These are phyloP conservation scores for Hafferia zeledoni DNA, from an alignment of 2,797 vertebrate species.

Conservation along the genomic window DNA sequence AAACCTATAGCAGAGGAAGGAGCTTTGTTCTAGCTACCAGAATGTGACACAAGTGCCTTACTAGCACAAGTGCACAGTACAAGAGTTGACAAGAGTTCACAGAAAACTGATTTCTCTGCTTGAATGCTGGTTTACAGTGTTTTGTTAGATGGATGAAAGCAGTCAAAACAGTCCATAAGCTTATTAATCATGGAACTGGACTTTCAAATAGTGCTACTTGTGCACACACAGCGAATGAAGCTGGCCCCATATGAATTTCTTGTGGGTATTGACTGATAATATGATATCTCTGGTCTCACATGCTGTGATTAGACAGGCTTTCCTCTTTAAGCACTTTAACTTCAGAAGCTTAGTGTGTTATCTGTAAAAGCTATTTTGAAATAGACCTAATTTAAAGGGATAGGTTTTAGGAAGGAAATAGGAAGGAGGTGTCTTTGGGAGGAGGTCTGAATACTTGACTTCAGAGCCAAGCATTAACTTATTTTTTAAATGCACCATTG, in stretches of 20 bases:
- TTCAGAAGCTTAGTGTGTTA: slow-evolving; percentile 7
- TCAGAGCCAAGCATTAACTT: neutral
- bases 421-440: neutral
- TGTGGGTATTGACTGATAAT: neutral
- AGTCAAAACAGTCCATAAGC: neutral
- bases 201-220: neutral
- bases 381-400: slow-evolving; percentile 1
- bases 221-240: neutral
- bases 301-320: neutral
- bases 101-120: neutral
- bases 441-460: slow-evolving; percentile 2
- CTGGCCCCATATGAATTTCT: neutral
- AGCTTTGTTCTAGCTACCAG: neutral
- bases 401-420: neutral
- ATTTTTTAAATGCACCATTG: slow-evolving; percentile 36
- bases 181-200: neutral
- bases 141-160: neutral
- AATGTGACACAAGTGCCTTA: neutral
- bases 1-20: neutral
- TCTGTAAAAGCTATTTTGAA: slow-evolving; percentile 19
- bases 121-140: neutral
- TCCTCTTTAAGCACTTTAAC: slow-evolving; percentile 8
- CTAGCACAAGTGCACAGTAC: neutral
- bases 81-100: neutral
- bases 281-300: slow-evolving; percentile 4